These are phyloP conservation scores for Tetanocera ferruginea DNA, from an alignment of 2,888 invertebrate genomes.

Conservation along the genomic window DNA sequence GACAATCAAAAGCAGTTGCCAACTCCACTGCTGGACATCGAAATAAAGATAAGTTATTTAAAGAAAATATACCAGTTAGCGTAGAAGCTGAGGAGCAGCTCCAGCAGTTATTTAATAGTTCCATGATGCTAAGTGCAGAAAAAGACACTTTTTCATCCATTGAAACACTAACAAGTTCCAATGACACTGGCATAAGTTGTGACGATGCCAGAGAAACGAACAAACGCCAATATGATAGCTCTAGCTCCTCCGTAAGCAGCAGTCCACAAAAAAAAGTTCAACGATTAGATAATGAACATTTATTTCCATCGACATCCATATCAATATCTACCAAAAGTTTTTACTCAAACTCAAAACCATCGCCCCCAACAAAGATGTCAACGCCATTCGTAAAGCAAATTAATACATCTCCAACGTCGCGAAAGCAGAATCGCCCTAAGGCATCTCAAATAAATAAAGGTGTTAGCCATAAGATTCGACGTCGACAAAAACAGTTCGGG, in stretches of 20 bases:
- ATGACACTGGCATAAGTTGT: background rate
- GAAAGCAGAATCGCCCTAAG: conserved; percentile 28
- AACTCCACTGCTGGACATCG: background rate
- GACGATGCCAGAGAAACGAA: conserved; percentile 5
- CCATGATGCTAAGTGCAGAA: conserved; percentile 59
- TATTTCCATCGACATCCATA: conserved; percentile 4
- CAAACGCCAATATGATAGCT: conserved; percentile 47
- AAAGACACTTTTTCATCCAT: background rate
- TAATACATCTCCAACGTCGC: background rate
- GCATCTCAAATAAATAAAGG: conserved; percentile 60
- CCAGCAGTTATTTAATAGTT: conserved; percentile 61
- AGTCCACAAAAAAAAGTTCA: conserved; percentile 48
- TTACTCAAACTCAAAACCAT: conserved; percentile 51
- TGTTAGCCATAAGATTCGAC: conserved; percentile 62
- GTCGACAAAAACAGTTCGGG: conserved; percentile 43
- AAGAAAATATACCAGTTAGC: conserved; percentile 44
- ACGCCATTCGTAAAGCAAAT: background rate
- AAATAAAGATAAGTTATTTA: conserved; percentile 27
- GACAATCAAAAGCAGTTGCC: background rate
- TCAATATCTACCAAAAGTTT: conserved; percentile 57
- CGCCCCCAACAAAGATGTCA: background rate
- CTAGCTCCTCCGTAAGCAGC: background rate
- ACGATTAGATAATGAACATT: conserved; percentile 36
- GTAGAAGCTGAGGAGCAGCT: conserved; percentile 53
- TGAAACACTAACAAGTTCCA: background rate